Percentiles rank a stretch among this genome's conserved stretches.
Conservation (phyloP, 2,888 invertebrate genomes). For the Drosophila mercatorum region DNA sequence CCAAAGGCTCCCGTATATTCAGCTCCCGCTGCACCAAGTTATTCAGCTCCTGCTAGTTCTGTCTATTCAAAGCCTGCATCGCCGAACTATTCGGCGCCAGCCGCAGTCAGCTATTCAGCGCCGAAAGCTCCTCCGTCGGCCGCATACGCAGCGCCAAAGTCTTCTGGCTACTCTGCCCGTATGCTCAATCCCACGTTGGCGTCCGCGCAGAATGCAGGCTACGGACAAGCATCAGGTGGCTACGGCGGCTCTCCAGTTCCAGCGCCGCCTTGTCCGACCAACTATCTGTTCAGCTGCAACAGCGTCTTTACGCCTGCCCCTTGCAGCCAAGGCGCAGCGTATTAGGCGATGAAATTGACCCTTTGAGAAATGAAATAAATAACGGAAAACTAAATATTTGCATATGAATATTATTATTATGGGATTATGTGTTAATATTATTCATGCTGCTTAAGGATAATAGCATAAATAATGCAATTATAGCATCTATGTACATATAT, state of each 20-base stretch:
- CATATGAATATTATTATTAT: no score
- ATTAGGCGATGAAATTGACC: constrained; percentile 23
- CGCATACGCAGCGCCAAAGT: constrained; percentile 27
- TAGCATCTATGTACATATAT: no score
- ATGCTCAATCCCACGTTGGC: constrained; percentile 50
- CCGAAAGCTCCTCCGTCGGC: constrained; percentile 16
- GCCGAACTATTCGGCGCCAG: constrained; percentile 25
- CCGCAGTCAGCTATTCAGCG: constrained; percentile 23
- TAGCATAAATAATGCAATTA: no score
- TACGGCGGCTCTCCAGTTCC: constrained; percentile 49
- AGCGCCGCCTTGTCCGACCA: constrained; percentile 58
- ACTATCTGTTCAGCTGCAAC: constrained; percentile 60
- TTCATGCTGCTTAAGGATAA: no score
- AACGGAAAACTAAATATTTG: neutral
- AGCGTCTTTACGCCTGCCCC: constrained; percentile 55
- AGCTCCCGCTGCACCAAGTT: constrained; percentile 14
- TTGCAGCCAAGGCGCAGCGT: constrained; percentile 47
- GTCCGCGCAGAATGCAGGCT: constrained; percentile 34
- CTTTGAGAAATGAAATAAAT: constrained; percentile 30
- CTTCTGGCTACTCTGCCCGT: constrained; percentile 54
- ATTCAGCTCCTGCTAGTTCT: constrained; percentile 17
- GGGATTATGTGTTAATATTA: no score
- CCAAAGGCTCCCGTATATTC: constrained; percentile 35
- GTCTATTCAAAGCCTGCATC: neutral
- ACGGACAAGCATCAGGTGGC: constrained; percentile 32